Conservation (phyloP, 2,797 vertebrate species). For the Eleutherodactylus coqui region DNA sequence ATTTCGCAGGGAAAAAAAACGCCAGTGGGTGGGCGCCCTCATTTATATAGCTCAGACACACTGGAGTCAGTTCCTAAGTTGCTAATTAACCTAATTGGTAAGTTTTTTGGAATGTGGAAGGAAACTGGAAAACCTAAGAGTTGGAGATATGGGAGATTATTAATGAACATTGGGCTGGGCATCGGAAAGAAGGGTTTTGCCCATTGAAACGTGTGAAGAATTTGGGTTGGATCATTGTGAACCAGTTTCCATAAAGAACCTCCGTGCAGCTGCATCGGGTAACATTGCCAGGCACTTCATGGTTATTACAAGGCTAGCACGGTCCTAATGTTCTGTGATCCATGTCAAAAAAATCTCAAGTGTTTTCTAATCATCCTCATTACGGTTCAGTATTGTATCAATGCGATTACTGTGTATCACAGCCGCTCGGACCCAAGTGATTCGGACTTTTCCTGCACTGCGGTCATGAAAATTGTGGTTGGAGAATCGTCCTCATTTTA, state of each 20-base stretch:
- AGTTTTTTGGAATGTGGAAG: too few relatives aligned
- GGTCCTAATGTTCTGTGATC: not conserved
- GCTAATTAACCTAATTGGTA: too few relatives aligned
- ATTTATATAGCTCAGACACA: too few relatives aligned
- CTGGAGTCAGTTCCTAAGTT: too few relatives aligned
- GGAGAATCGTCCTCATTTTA: not conserved
- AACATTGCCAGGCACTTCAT: not conserved
- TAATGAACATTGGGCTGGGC: not conserved
- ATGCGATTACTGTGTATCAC: not conserved
- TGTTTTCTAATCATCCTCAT: not conserved
- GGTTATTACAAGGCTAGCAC: not conserved
- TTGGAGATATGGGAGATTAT: too few relatives aligned
- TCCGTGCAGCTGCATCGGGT: not conserved
- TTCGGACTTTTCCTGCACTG: not conserved
- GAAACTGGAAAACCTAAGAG: too few relatives aligned
- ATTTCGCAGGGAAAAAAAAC: too few relatives aligned
- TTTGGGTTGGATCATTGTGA: not conserved
- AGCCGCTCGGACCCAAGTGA: not conserved
- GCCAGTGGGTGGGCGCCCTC: too few relatives aligned
- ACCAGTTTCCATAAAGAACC: not conserved
- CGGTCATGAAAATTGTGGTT: conserved; percentile 6
- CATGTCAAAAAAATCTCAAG: too few relatives aligned
- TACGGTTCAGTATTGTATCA: not conserved
- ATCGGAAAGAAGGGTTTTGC: not conserved
- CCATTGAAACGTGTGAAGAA: not conserved